A percentile compares a stretch with the other conserved stretches of the same genome.
These are phyloP conservation scores for Scaptomyza reducta DNA, from an alignment of 2,888 invertebrate genomes.

Conservation along the genomic window DNA sequence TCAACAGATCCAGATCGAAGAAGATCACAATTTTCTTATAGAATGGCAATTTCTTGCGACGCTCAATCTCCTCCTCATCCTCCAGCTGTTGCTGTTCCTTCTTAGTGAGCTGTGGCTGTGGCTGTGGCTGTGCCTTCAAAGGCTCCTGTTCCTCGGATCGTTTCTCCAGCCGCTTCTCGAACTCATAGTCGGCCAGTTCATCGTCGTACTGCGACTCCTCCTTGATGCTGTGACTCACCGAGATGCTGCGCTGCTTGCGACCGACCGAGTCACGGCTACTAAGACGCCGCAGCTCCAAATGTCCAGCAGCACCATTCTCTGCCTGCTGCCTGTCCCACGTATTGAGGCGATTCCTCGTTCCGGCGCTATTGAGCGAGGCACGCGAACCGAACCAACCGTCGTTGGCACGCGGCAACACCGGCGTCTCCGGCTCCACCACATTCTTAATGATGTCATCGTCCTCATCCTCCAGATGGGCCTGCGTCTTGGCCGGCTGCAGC, in stretches of 20 bases:
- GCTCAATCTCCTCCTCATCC: slow-evolving; percentile 60
- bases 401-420: slow-evolving; percentile 86
- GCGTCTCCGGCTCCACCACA: slow-evolving; percentile 88
- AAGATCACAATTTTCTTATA: slow-evolving; percentile 87
- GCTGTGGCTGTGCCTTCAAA: not conserved
- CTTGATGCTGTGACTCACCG: slow-evolving; percentile 75
- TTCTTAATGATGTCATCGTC: slow-evolving; percentile 87
- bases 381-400: slow-evolving; percentile 83
- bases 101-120: slow-evolving; percentile 27
- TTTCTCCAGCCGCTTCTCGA: slow-evolving; percentile 13
- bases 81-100: slow-evolving; percentile 59
- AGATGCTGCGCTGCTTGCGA: slow-evolving; percentile 71
- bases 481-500: slow-evolving; percentile 63
- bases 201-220: slow-evolving; percentile 66
- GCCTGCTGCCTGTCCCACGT: slow-evolving; percentile 66
- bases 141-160: slow-evolving; percentile 1
- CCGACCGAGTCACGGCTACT: slow-evolving; percentile 60
- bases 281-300: slow-evolving; percentile 70
- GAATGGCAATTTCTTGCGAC: slow-evolving; percentile 84
- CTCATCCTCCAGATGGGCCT: slow-evolving; percentile 80
- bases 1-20: slow-evolving; percentile 89
- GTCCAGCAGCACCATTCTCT: slow-evolving; percentile 32
- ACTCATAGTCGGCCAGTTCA: slow-evolving; percentile 21
- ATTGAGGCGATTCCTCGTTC: slow-evolving; percentile 65
- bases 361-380: slow-evolving; percentile 72